These are phyloP conservation scores for Myotis pilosus DNA, from an alignment of 2,797 vertebrate species.

Conservation along the genomic window DNA sequence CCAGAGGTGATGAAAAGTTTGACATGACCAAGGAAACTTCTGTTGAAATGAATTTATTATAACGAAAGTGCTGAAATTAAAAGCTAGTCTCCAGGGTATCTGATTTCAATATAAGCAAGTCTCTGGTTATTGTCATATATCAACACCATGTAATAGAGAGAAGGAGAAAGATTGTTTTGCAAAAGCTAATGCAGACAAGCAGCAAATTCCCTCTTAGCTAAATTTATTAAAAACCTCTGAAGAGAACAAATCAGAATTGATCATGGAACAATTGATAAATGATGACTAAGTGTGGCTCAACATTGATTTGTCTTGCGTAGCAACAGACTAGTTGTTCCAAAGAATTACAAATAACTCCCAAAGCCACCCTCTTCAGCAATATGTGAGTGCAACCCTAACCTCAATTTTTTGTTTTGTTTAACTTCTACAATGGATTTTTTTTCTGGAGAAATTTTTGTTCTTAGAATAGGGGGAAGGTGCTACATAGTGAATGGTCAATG, in stretches of 20 bases:
- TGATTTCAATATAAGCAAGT: conserved; percentile 65
- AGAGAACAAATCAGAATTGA: conserved; percentile 30
- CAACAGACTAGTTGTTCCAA: conserved; percentile 8
- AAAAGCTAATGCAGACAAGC: conserved; percentile 8
- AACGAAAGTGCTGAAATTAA: conserved; percentile 65
- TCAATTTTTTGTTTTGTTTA: not conserved
- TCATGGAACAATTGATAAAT: conserved; percentile 45
- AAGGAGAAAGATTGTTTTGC: conserved; percentile 1
- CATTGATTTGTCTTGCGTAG: conserved; percentile 3
- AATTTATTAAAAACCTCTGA: conserved; percentile 53
- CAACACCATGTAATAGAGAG: conserved; percentile 41
- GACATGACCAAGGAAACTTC: conserved; percentile 58
- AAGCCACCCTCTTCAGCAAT: not conserved
- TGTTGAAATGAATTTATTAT: conserved; percentile 60
- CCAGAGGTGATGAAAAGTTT: conserved; percentile 60
- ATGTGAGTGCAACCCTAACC: not conserved
- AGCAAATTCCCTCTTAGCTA: conserved; percentile 41
- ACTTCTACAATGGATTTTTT: not conserved
- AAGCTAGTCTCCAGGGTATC: conserved; percentile 47
- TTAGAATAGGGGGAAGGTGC: not conserved
- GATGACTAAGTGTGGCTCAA: conserved; percentile 34
- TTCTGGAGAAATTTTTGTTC: not conserved
- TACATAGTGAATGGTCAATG: not conserved
- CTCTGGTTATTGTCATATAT: conserved; percentile 65
- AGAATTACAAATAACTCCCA: not conserved